Conservation (phyloP, 2,113 vertebrate species). For the Antechinus stuartii region DNA sequence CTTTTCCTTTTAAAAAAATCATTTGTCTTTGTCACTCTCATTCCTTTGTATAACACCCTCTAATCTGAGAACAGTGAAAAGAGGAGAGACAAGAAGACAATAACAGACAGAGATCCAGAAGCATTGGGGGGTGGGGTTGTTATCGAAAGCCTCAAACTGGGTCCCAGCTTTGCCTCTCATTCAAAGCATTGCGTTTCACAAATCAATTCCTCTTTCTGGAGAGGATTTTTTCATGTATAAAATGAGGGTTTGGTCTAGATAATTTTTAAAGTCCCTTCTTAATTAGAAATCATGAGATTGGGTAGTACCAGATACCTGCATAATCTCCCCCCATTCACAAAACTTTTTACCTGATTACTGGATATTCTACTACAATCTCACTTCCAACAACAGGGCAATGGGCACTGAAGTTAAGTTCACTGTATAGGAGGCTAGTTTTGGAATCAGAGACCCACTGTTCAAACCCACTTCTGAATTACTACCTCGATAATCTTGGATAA, state of each 20-base stretch:
- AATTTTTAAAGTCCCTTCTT: background rate
- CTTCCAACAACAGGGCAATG: background rate
- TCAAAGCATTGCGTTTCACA: background rate
- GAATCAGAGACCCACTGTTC: background rate
- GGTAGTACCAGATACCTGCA: background rate
- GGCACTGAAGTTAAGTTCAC: too few species aligned
- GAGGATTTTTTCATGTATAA: background rate
- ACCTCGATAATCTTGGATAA: background rate
- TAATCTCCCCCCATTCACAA: background rate
- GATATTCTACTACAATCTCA: background rate
- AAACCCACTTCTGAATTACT: background rate
- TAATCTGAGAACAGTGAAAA: background rate
- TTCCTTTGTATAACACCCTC: background rate
- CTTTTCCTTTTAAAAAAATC: background rate
- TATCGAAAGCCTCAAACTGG: too few species aligned
- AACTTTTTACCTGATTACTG: background rate
- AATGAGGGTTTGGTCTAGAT: background rate
- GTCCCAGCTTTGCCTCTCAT: background rate
- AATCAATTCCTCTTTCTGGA: background rate
- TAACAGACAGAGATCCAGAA: background rate
- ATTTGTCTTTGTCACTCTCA: background rate
- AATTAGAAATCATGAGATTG: background rate
- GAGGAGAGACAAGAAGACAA: conserved; percentile 14
- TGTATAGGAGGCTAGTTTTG: background rate
- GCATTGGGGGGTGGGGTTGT: background rate